These are phyloP conservation scores for Aphodius sticticus DNA, from an alignment of 2,888 invertebrate genomes.

Conservation along the genomic window DNA sequence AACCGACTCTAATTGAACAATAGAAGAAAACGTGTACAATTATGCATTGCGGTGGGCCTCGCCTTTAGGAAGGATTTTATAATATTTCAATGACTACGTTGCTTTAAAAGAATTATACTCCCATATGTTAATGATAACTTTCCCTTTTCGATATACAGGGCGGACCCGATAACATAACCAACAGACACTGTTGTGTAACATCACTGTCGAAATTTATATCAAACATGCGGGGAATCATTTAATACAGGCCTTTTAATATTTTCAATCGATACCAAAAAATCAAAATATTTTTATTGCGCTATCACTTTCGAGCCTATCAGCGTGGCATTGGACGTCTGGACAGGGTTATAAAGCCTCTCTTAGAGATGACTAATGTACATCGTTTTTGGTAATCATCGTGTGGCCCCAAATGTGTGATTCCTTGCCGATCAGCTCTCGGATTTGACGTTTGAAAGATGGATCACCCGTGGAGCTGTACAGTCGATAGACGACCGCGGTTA, in stretches of 20 bases:
- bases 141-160: too few relatives aligned
- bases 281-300: not conserved
- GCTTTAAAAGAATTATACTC: too few relatives aligned
- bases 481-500: constrained; percentile 9
- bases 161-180: too few relatives aligned
- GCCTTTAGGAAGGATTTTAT: too few relatives aligned
- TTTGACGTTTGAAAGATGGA: constrained; percentile 24
- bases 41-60: too few relatives aligned
- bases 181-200: too few relatives aligned
- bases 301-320: not conserved
- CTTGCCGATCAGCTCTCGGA: constrained; percentile 18
- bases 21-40: too few relatives aligned
- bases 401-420: constrained; percentile 20
- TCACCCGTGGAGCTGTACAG: constrained; percentile 18
- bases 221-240: too few relatives aligned
- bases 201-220: too few relatives aligned
- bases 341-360: constrained; percentile 21
- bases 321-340: not conserved
- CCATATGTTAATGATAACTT: too few relatives aligned
- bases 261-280: not conserved
- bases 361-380: constrained; percentile 19
- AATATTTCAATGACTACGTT: too few relatives aligned
- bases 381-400: constrained; percentile 24
- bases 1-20: too few relatives aligned
- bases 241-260: not conserved